Evolutionary conservation across 2,113 vertebrate genomes (phyloP).

Genomic region (Aptenodytes patagonicus): DNA sequence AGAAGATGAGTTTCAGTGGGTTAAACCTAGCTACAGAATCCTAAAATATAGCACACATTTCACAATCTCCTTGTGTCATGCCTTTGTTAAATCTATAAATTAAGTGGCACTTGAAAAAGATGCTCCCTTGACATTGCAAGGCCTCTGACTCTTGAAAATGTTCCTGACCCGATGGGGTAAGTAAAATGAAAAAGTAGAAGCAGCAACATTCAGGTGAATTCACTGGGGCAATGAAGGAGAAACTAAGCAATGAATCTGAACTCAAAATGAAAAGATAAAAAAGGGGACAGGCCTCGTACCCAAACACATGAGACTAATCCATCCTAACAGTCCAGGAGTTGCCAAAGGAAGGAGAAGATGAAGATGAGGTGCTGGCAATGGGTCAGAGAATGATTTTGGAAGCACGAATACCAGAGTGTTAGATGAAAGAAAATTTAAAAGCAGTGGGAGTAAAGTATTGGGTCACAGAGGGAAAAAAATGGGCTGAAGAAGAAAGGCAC

Average conservation of each 20-base stretch:
- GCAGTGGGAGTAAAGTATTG: conserved; percentile 31
- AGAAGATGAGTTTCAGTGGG: background rate
- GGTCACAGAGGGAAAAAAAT: conserved; percentile 41
- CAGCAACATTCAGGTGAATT: background rate
- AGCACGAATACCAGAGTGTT: background rate
- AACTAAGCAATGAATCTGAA: background rate
- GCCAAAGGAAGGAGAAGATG: conserved; percentile 7
- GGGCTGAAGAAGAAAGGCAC: conserved; percentile 56
- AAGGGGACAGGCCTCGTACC: background rate
- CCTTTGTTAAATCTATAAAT: background rate
- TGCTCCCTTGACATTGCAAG: background rate
- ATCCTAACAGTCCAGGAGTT: background rate
- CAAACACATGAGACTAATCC: conserved; percentile 7
- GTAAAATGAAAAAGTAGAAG: background rate
- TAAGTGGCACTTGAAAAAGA: background rate
- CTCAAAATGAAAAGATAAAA: background rate
- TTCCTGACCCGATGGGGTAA: background rate
- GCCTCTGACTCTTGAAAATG: background rate
- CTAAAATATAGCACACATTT: background rate
- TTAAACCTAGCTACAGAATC: background rate
- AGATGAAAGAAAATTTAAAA: conserved; percentile 42
- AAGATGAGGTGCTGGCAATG: conserved; percentile 18
- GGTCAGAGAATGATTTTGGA: conserved; percentile 34
- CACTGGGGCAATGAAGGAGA: background rate
- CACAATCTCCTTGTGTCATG: background rate